A percentile compares a stretch with the other conserved stretches of the same genome.
Conservation (phyloP, 1,140 invertebrate species). For the Plectus sambesii region DNA sequence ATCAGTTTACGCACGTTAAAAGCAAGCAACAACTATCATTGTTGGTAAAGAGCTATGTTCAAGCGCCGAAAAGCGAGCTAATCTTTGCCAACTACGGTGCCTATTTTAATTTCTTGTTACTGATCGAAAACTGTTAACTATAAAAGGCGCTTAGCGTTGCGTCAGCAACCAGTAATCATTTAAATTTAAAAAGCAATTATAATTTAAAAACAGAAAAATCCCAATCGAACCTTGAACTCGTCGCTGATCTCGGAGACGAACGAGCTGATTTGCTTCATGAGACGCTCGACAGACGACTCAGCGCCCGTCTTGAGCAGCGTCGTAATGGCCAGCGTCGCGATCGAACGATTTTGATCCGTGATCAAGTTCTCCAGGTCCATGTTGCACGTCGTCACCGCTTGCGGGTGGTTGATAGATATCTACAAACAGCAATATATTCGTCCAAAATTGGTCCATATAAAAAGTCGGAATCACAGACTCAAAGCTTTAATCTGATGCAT, state of each 20-base stretch:
- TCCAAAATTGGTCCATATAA: too few relatives aligned
- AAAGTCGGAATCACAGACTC: too few relatives aligned
- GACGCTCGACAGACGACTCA: conserved; percentile 84
- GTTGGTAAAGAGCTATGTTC: too few relatives aligned
- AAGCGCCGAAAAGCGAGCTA: too few relatives aligned
- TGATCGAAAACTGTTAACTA: too few relatives aligned
- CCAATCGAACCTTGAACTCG: conserved; percentile 87
- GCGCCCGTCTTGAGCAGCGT: conserved; percentile 92
- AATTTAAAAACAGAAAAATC: neutral
- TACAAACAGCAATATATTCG: conserved; percentile 46
- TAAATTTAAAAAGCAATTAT: too few relatives aligned
- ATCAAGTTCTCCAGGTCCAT: conserved; percentile 92
- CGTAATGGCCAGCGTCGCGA: conserved; percentile 93
- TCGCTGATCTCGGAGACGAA: conserved; percentile 98
- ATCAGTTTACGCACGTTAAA: too few relatives aligned
- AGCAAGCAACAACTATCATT: too few relatives aligned
- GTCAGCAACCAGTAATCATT: too few relatives aligned
- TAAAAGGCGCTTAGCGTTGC: too few relatives aligned
- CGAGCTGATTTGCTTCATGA: conserved; percentile 96
- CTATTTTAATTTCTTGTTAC: too few relatives aligned
- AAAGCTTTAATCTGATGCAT: neutral
- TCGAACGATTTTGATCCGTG: conserved; percentile 83
- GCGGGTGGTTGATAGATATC: conserved; percentile 76
- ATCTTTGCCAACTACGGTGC: too few relatives aligned
- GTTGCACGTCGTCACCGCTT: conserved; percentile 90